These are phyloP conservation scores for Motacilla alba DNA, from an alignment of 2,113 vertebrate genomes.

Conservation along the genomic window DNA sequence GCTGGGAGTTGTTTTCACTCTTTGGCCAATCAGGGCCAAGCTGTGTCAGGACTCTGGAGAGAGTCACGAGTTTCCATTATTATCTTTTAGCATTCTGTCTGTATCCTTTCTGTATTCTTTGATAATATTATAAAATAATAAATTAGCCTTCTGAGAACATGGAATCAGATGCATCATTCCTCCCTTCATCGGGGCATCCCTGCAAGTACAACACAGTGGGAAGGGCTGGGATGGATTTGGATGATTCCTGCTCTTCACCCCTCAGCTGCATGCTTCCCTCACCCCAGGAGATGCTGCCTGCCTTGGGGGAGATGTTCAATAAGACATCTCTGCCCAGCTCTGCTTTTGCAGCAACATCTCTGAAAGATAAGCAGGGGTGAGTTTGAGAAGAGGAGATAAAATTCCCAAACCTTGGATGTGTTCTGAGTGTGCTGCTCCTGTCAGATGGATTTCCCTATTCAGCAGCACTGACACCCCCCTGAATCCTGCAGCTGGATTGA, in stretches of 20 bases:
- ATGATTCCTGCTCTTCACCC: not conserved
- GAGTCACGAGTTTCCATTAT: too few species aligned
- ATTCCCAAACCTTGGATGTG: not conserved
- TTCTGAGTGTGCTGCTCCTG: not conserved
- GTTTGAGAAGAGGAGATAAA: not conserved
- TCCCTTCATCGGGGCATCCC: too few species aligned
- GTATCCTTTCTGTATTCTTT: too few species aligned
- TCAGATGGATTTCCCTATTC: conserved; percentile 20
- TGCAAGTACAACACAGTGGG: too few species aligned
- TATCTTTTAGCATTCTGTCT: too few species aligned
- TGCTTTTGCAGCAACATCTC: not conserved
- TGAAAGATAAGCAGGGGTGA: not conserved
- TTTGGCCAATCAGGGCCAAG: too few species aligned
- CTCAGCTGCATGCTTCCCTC: not conserved
- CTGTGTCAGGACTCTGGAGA: too few species aligned
- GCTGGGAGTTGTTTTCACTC: too few species aligned
- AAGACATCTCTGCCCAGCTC: not conserved
- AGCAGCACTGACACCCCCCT: not conserved
- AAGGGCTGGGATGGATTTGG: not conserved
- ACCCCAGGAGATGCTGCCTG: not conserved
- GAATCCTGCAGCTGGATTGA: not conserved
- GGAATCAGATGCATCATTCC: too few species aligned
- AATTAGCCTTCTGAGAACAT: too few species aligned
- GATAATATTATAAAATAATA: too few species aligned
- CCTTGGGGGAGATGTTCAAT: not conserved